These are phyloP conservation scores for Numida meleagris DNA, from an alignment of 2,113 vertebrate species.

Conservation along the genomic window DNA sequence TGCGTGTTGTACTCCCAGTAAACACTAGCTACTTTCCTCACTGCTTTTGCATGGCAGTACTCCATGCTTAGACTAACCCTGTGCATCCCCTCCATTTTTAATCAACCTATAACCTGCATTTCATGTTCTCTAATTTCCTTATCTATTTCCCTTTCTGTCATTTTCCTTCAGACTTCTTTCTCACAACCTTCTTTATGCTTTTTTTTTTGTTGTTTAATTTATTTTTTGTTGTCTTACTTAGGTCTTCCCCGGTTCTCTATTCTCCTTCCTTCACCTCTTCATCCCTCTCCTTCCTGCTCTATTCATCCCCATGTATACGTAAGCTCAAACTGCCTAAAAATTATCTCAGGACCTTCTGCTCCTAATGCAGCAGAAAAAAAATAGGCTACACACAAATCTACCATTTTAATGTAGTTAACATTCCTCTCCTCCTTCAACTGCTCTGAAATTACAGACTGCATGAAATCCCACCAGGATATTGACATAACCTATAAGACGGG, in stretches of 20 bases:
- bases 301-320: background rate
- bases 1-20: background rate
- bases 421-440: background rate
- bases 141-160: background rate
- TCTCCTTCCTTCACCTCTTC: background rate
- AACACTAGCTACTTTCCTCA: background rate
- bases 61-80: background rate
- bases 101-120: background rate
- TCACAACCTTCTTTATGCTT: background rate
- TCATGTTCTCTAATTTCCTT: background rate
- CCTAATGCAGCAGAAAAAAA: background rate
- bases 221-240: background rate
- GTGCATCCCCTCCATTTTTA: background rate
- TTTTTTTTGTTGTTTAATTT: background rate
- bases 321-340: background rate
- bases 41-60: background rate
- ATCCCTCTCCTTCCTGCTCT: background rate
- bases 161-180: background rate
- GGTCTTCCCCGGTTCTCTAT: background rate
- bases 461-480: slow-evolving; percentile 64
- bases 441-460: slow-evolving; percentile 14
- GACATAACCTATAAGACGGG: slow-evolving; percentile 50
- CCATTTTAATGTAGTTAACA: slow-evolving; percentile 47
- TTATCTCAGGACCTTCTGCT: background rate
- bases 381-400: slow-evolving; percentile 33